Evolutionary conservation across 2,113 vertebrate genomes (phyloP), one percentile per base, ranked within the genome.

Genomic region (Phalacrocorax carbo): DNA sequence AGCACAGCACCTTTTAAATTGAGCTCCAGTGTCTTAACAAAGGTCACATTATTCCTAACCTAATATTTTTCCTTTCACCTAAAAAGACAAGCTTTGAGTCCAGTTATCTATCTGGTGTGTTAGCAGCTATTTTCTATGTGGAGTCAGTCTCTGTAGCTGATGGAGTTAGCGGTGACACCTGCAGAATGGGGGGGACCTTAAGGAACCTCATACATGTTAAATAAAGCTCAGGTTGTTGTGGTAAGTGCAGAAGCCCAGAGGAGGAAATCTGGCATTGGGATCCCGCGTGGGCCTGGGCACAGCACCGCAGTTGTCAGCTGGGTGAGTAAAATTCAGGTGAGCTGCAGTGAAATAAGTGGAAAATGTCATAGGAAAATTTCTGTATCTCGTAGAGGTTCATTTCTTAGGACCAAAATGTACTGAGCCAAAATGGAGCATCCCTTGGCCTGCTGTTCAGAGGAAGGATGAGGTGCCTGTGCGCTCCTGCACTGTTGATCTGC

Each of bases 191-290:
- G 29, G 6, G n/a, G 7, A 40, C 52, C 27, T 79, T 11, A 5
- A 34, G 23, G 66, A 78, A 4, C 34, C 10, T 64, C 5, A 12
- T 2, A 2, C 8, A 0, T 3, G 21, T 27, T 34, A 7, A 62
- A 66, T 2, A 52, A 55, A 46, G 4, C 19, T 84, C 42, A 13
- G 34, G 2, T 15, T 5, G 21, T 10, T 15, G 51, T 13, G 42
- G 58, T 3, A 7, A 44, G 29, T 22, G n/a, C 46, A n/a, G 64
- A 13, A 69, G 11, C 29, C 34, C 73, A 57, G 52, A 26, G n/a
- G 22, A 40, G 32, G 18, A 57, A 62, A 16, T 15, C 26, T 40
- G 57, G 18, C 18, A 3, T 2, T 29, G 57, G 61, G 61, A 23
- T 27, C 32, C 9, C 38, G 32, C 36, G 5, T 17, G 34, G 60